Percentiles rank a stretch among this genome's conserved stretches.
Conservation (phyloP, 1,140 invertebrate genomes). For the Galleria mellonella region DNA sequence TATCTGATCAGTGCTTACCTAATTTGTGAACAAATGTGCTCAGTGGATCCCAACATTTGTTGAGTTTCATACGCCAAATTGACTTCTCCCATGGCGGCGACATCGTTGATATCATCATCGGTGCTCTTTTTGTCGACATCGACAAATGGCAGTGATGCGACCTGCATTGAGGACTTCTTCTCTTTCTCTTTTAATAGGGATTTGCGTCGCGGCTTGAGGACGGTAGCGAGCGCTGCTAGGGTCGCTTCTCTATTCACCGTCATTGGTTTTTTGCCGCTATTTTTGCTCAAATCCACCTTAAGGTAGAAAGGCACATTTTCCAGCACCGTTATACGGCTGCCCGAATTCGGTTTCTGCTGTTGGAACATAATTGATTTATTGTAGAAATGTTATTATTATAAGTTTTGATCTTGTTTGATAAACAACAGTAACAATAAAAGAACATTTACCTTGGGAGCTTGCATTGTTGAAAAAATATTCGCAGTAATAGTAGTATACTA, state of each 20-base stretch:
- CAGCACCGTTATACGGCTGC: conserved; percentile 45
- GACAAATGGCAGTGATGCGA: conserved; percentile 33
- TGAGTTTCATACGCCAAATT: conserved; percentile 97
- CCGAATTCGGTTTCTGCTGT: conserved; percentile 39
- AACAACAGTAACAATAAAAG: no score
- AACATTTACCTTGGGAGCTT: no score
- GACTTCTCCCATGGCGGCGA: conserved; percentile 99
- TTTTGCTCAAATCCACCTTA: conserved; percentile 51
- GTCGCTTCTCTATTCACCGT: conserved; percentile 41
- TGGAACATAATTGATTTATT: neutral
- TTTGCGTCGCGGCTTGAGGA: conserved; percentile 48
- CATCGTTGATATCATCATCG: conserved; percentile 90
- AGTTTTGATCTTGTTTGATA: no score
- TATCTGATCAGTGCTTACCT: conserved; percentile 31
- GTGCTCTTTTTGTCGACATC: conserved; percentile 65
- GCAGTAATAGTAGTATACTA: no score
- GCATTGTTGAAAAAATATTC: no score
- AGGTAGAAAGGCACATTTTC: conserved; percentile 57
- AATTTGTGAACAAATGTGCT: conserved; percentile 96
- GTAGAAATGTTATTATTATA: neutral
- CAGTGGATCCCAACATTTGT: conserved; percentile 94
- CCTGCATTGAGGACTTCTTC: conserved; percentile 46
- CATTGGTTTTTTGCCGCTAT: conserved; percentile 38
- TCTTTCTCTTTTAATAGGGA: conserved; percentile 55
- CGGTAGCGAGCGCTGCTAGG: conserved; percentile 34